A percentile compares a stretch with the other conserved stretches of the same genome.
Conservation (phyloP, 2,888 invertebrate species). For the Hyposoter didymator region DNA sequence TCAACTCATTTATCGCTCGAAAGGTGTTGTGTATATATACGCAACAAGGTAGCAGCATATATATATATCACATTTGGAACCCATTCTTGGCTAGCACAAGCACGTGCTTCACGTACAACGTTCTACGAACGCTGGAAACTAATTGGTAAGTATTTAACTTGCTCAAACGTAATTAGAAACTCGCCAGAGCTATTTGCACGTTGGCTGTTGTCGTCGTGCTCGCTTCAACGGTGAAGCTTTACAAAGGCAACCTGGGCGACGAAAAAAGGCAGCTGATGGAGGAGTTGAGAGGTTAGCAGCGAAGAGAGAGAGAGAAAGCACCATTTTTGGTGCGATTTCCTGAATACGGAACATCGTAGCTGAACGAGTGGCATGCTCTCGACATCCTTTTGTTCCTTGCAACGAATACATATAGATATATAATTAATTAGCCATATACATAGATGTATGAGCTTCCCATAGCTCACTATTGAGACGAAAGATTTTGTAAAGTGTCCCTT, state of each 20-base stretch:
- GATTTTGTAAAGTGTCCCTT: slow-evolving; percentile 2
- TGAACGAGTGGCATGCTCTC: slow-evolving; percentile 4
- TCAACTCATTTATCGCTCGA: neutral
- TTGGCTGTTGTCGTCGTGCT: slow-evolving; percentile 67
- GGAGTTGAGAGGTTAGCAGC: slow-evolving; percentile 23
- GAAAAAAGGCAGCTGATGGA: slow-evolving; percentile 25
- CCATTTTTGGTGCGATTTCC: slow-evolving; percentile 43
- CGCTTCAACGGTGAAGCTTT: slow-evolving; percentile 58
- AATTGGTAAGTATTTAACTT: slow-evolving; percentile 76
- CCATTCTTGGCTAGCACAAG: slow-evolving; percentile 52
- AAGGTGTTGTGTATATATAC: slow-evolving; percentile 16
- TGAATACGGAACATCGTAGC: slow-evolving; percentile 39
- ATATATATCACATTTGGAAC: slow-evolving; percentile 54
- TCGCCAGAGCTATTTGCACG: slow-evolving; percentile 71
- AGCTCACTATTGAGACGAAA: slow-evolving; percentile 4
- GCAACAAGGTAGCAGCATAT: slow-evolving; percentile 14
- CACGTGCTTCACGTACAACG: slow-evolving; percentile 64
- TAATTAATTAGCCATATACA: neutral
- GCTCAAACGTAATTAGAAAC: slow-evolving; percentile 75
- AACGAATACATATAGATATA: slow-evolving; percentile 15
- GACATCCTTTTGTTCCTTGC: slow-evolving; percentile 35
- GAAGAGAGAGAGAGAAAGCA: slow-evolving; percentile 51
- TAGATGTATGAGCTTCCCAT: neutral
- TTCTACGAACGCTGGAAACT: slow-evolving; percentile 69
- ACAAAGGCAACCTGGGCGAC: slow-evolving; percentile 36